Percentiles rank a stretch among this genome's conserved stretches.
These are phyloP conservation scores for Buceros bicornis DNA, from an alignment of 2,797 vertebrate species.

Conservation along the genomic window DNA sequence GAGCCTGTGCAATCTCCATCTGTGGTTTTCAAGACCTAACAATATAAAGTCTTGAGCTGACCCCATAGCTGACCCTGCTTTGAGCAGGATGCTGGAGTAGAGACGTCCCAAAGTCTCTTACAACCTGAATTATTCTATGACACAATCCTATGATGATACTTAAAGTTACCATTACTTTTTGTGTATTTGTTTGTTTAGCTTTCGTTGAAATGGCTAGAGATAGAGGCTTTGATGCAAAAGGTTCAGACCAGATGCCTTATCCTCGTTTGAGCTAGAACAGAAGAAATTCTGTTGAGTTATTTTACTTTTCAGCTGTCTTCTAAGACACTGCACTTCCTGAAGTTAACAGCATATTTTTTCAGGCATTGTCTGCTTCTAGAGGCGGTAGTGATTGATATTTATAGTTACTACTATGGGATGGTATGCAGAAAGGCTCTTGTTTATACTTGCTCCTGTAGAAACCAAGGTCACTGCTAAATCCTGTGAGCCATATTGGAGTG, in stretches of 20 bases:
- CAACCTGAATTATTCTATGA: background rate
- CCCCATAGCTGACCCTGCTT: background rate
- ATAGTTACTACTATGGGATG: too few species aligned
- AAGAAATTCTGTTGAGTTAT: too few species aligned
- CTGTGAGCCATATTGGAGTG: too few species aligned
- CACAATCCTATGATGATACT: background rate
- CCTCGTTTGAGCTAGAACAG: too few species aligned
- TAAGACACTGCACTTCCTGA: too few species aligned
- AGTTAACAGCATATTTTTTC: too few species aligned
- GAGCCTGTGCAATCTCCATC: background rate
- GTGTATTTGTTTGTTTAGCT: background rate
- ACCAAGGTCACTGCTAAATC: too few species aligned
- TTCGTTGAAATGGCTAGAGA: background rate
- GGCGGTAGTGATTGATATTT: too few species aligned
- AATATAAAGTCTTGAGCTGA: background rate
- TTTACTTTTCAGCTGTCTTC: too few species aligned
- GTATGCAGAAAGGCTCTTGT: too few species aligned
- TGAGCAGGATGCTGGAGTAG: background rate
- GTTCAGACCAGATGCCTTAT: background rate
- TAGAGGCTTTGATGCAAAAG: background rate
- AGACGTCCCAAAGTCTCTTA: background rate
- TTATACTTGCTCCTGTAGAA: too few species aligned
- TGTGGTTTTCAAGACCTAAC: background rate
- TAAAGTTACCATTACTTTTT: background rate
- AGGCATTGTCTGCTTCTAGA: too few species aligned